Evolutionary conservation across 2,113 vertebrate species (phyloP), one percentile per base, ranked within the genome.

Genomic region (Haemorhous mexicanus): DNA sequence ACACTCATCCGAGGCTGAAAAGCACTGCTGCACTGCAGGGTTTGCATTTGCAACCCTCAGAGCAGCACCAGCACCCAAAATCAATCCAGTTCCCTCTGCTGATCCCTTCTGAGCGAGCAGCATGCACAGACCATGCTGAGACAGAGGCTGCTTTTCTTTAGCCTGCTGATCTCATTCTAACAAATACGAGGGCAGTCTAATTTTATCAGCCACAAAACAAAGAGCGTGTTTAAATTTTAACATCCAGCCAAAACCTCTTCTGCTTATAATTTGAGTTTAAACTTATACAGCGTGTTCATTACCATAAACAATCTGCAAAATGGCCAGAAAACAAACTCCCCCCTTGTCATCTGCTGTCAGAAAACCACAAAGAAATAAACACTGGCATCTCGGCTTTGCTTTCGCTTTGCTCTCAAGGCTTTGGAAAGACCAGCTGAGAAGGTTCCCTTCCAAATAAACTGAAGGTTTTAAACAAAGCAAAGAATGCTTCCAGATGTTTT

Each of bases 351-450:
- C 13, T 43, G 37, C 53, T 18, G 24, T 23, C 46, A 77, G 52
- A 73, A 94, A 85, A 69, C 13, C 58, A 50, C 39, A 35, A 80
- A 85, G 74, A 91, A 79, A 83, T 50, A 52, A 81, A 85, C 35
- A 28, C 2, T 23, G 82, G 61, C 47, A 77, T 81, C 72, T 61
- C 43, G 12, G 39, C 55, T 94, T 66, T 43, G 43, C 76, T 84
- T 91, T 73, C n/a, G 3, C 37, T 82, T 84, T 35, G 35, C 64
- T 95, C 49, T 62, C 44, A 22, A 86, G 61, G 50, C 32, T 77
- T 78, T 64, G 86, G n/a, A 70, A 86, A 81, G 75, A 50, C 5
- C 59, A 70, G n/a, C 16, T 85, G 59, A 75, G 64, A 86, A 41
- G 55, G 53, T 78, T 69, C 75, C 35, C 43, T 95, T 83, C 63